Evolutionary conservation across 1,140 invertebrate genomes (phyloP), one percentile per base, ranked within the genome.

Genomic region (Amyelois transitella): DNA sequence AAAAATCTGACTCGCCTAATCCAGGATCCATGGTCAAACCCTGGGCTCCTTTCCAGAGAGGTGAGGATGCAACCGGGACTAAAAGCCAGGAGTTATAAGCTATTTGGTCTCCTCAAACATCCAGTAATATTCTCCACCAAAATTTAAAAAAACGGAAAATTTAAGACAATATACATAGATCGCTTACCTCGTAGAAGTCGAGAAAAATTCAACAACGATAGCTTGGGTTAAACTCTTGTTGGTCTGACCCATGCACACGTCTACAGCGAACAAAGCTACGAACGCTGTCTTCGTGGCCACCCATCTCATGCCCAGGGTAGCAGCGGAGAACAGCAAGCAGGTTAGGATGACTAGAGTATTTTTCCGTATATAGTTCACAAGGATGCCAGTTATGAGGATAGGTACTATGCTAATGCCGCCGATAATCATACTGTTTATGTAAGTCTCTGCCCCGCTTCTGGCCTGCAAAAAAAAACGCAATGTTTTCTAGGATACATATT

Each of bases 171-270:
- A 44, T 1, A 1, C 6, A 44, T n/a, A n/a, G n/a, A n/a, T n/a
- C n/a, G 6, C 61, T 58, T 17, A 90, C 89, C 89, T 82, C 2
- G 86, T 57, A 32, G 77, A 72, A 1, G 89, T 90, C 14, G 89
- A 89, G 53, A 90, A 90, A 3, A 88, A 52, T 21, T 89, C 75
- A 6, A 90, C 83, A 1, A 77, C 76, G 18, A 78, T 65, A 18
- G 76, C 77, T 6, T 89, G 58, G 12, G 79, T 55, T 12, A 88
- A 59, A 53, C 81, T 86, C 6, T 76, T 58, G 49, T 72, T 75
- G 7, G 75, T 74, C 19, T 77, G 70, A 43, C 76, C 69, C 20
- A 87, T 49, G 38, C 85, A 77, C 10, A 85, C 63, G 12, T 73
- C 78, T 5, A 82, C 28, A 14, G 88, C 78, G 20, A 84, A 86